Percentiles rank a stretch among this genome's conserved stretches.
Conservation (phyloP, 2,888 invertebrate species). For the Arge pagana region DNA sequence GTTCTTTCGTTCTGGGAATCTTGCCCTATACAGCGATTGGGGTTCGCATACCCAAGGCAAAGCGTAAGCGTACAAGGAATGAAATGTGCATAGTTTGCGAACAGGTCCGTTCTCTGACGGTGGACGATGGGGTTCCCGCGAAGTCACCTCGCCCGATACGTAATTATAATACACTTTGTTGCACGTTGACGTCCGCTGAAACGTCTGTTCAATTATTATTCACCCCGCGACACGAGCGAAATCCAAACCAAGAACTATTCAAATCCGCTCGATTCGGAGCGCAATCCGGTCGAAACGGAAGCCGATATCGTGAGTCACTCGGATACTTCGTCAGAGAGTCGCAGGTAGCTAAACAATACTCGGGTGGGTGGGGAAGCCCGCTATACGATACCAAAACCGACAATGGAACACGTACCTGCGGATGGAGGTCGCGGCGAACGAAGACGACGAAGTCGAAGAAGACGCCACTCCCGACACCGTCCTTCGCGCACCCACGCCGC, state of each 20-base stretch:
- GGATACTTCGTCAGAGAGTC: conserved; percentile 28
- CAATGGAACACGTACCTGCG: conserved; percentile 41
- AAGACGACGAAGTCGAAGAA: too few relatives aligned
- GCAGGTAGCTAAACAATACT: conserved; percentile 48
- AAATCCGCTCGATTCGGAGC: conserved; percentile 32
- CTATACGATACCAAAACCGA: conserved; percentile 39
- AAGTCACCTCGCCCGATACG: too few relatives aligned
- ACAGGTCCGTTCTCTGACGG: too few relatives aligned
- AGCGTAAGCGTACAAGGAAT: too few relatives aligned
- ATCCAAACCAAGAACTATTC: conserved; percentile 23
- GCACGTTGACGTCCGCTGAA: conserved; percentile 3
- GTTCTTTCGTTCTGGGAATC: too few relatives aligned
- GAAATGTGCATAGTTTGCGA: too few relatives aligned
- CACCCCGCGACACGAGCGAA: conserved; percentile 18
- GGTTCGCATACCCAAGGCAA: too few relatives aligned
- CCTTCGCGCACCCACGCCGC: conserved; percentile 25
- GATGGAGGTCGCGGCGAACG: conserved; percentile 40
- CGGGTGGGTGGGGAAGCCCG: conserved; percentile 32
- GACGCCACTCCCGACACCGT: conserved; percentile 34
- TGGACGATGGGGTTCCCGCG: too few relatives aligned
- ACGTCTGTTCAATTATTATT: conserved; percentile 11
- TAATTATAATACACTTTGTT: too few relatives aligned
- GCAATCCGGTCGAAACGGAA: conserved; percentile 40
- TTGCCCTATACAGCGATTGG: too few relatives aligned
- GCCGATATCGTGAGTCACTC: conserved; percentile 48